These are phyloP conservation scores for Sminthurinus aureus DNA, from an alignment of 2,888 invertebrate genomes.

Conservation along the genomic window DNA sequence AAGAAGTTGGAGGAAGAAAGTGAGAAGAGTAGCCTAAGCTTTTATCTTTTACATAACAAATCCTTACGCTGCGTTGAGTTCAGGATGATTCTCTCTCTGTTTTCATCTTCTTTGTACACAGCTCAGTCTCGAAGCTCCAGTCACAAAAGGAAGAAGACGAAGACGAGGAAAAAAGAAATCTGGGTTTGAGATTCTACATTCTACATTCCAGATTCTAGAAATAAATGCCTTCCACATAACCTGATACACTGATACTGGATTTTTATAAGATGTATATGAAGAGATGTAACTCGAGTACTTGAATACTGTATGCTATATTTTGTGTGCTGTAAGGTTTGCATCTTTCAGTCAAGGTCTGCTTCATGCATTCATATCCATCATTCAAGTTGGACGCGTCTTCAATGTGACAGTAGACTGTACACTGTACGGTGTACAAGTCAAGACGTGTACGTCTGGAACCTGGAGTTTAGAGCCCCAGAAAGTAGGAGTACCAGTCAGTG, in stretches of 20 bases:
- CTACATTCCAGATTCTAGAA: background rate
- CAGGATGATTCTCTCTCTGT: background rate
- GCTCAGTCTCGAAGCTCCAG: background rate
- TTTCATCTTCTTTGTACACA: background rate
- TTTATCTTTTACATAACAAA: conserved; percentile 10
- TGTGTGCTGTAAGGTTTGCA: background rate
- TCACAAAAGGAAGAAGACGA: background rate
- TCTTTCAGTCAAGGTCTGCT: conserved; percentile 12
- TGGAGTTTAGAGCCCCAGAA: background rate
- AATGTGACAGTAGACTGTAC: conserved; percentile 4
- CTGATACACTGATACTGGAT: background rate
- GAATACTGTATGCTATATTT: background rate
- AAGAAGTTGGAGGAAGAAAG: background rate
- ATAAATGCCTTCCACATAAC: background rate
- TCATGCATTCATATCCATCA: conserved; percentile 23
- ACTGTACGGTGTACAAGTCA: background rate
- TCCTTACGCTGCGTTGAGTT: conserved; percentile 15
- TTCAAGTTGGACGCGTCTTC: conserved; percentile 16
- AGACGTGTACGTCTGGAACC: background rate
- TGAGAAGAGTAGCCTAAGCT: background rate
- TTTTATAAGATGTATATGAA: background rate
- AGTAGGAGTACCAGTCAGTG: background rate
- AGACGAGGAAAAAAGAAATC: background rate
- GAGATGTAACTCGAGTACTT: background rate
- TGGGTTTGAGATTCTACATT: background rate